A percentile compares a stretch with the other conserved stretches of the same genome.
Conservation (phyloP, 2,113 vertebrate species). For the Xenus cinereus region DNA sequence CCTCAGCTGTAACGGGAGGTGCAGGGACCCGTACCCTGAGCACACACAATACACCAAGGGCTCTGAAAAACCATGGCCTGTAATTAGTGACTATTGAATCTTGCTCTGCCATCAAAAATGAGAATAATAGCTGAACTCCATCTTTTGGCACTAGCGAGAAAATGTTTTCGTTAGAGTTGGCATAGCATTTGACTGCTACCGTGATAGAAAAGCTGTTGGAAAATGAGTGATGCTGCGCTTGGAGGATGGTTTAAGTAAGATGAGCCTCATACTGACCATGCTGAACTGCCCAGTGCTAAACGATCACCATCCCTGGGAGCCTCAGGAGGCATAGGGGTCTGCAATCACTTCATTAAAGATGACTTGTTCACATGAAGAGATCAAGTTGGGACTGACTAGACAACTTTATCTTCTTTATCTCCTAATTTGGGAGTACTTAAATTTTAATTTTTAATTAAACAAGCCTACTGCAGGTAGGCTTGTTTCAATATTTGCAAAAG, state of each 20-base stretch:
- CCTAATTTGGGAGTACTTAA: not conserved
- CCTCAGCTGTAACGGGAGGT: not conserved
- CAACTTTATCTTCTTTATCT: not conserved
- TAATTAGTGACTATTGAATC: not conserved
- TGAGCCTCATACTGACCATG: not conserved
- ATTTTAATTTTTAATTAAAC: not conserved
- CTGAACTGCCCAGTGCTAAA: not conserved
- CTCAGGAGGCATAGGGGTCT: not conserved
- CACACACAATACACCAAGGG: not conserved
- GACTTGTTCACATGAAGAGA: not conserved
- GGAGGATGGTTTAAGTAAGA: not conserved
- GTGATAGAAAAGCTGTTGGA: not conserved
- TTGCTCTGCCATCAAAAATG: not conserved
- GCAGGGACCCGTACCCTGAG: not conserved
- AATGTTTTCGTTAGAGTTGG: not conserved
- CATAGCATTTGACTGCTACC: not conserved
- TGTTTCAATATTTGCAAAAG: not conserved
- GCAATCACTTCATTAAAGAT: not conserved
- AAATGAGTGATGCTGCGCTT: not conserved
- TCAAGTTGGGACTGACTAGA: not conserved
- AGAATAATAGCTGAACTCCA: not conserved
- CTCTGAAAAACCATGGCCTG: not conserved
- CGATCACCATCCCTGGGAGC: not conserved
- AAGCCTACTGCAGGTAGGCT: not conserved
- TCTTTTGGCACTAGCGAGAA: not conserved